Percentiles rank a stretch among this genome's conserved stretches.
phyloP scores from a whole-genome alignment of 2,797 vertebrate genomes.

The Hoplostethus mediterraneus region DNA sequence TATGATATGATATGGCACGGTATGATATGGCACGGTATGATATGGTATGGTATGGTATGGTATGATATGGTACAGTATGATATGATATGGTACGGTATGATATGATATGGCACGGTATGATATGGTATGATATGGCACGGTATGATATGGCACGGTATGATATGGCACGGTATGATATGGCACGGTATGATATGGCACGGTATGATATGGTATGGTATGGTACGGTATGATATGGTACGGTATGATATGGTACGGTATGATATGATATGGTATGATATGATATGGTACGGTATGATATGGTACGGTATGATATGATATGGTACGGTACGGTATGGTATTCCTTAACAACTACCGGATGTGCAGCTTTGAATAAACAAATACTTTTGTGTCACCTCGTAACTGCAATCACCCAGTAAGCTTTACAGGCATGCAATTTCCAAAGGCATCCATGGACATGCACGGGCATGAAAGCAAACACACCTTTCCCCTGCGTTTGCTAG shows the following conservation, averaged over 20 bases:
- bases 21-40: background rate
- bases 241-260: too few relatives aligned
- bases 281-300: background rate
- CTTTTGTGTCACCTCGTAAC: constrained; percentile 3
- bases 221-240: too few relatives aligned
- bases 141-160: too few relatives aligned
- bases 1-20: too few relatives aligned
- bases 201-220: too few relatives aligned
- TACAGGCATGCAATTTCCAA: constrained; percentile 31
- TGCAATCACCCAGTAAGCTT: constrained; percentile 17
- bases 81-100: too few relatives aligned
- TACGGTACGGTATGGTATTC: background rate
- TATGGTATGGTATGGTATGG: too few relatives aligned
- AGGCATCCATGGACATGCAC: constrained; percentile 44
- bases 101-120: too few relatives aligned
- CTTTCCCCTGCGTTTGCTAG: constrained; percentile 88
- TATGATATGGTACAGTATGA: too few relatives aligned
- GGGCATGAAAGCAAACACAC: constrained; percentile 74
- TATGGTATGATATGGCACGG: too few relatives aligned
- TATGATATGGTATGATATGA: background rate
- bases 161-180: too few relatives aligned
- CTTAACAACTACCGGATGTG: constrained; percentile 9
- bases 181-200: too few relatives aligned
- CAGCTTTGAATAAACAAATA: constrained; percentile 14
- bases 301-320: background rate